Base-by-base conservation (phyloP, 2,113 vertebrate genomes). In the Chaenogobius annularis region DNA sequence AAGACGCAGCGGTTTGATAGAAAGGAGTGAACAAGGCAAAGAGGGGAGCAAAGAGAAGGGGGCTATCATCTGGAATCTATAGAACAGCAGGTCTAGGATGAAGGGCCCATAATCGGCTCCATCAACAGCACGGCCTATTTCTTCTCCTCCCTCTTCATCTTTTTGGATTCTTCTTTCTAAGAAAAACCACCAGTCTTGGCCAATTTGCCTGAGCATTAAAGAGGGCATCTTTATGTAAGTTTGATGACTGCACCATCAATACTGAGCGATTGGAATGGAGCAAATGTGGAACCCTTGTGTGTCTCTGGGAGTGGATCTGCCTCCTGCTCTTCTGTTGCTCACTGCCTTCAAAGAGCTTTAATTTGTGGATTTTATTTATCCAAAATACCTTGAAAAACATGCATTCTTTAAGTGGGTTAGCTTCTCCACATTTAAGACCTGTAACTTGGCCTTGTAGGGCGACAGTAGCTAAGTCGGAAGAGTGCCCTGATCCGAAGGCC, bases 41-140 rank as follows among this genome's bases (percentile, higher is more conserved):
- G 58, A 10, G n/a, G 58, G 67, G 46, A 59, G 79, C 61, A 71
- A 43, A 78, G 47, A 77, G 81, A 68, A 48, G 31, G 35, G 55
- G 22, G 43, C 81, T 87, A 88, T 91, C 87, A 90, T 89, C 86
- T 92, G 87, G 89, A 86, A 90, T 92, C 88, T 85, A 90, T 92
- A 81, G 80, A 83, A 81, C 73, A 69, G 76, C 74, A 81, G 86
- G 73, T 84, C 26, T 31, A 31, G 26, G 4, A 31, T 31, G 26
- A 31, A 77, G 70, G 81, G 81, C 77, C 86, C 83, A 66, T 89
- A 87, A 90, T 92, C 83, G 82, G 80, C 83, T 85, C 81, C 83
- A 89, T 88, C 87, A 84, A 79, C 82, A 84, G 54, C 82, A 65
- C 79, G 81, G 75, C 83, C 82, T 82, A 80, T 85, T 84, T 68